Evolutionary conservation across 2,888 invertebrate species (phyloP), one percentile per base, ranked within the genome.

Genomic region (Elaeidobius kamerunicus): DNA sequence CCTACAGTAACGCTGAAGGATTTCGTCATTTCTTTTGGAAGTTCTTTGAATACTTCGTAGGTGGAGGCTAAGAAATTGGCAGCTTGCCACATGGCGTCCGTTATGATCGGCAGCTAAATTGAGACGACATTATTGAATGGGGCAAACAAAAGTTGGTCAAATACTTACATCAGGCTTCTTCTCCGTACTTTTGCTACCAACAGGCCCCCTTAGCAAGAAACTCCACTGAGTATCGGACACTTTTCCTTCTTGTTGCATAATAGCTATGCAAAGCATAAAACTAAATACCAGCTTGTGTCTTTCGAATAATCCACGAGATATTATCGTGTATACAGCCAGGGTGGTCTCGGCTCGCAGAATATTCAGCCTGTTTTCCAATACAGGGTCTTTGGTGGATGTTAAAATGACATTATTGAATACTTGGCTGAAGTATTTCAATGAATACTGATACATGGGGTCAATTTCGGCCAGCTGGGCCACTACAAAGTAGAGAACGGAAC

Each of bases 401-500:
- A 86, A 85, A 60, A 93, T 90, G 0, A 92, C 91, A 60, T 78
- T 78, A 64, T 86, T 88, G 66, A 94, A 88, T 1, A 94, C 82
- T 71, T 83, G 82, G 60, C 82, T 89, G 68, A 94, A 95, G 76
- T 93, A 94, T 64, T 89, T 91, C 28, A 95, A 76, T 0, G 93
- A 94, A 74, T 88, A 95, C 73, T 96, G 95, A 73, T 96, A 96
- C 95, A 95, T 95, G 0, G 93, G 91, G 73, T 96, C 94, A 52
- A 96, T 88, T 64, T 91, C 88, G 0, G 91, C 86, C 14, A 96
- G 76, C 67, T 87, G 86, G 0, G 91, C 88, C 2, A 95, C 90
- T 0, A 92, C 91, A 71, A 95, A 95, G 73, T 91, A 96, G 3
- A 96, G 75, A 14, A 91, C 86, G 0, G 94, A 91, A 1, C 94